Conservation (phyloP, 1,140 invertebrate species). For the Zaprionus capensis region DNA sequence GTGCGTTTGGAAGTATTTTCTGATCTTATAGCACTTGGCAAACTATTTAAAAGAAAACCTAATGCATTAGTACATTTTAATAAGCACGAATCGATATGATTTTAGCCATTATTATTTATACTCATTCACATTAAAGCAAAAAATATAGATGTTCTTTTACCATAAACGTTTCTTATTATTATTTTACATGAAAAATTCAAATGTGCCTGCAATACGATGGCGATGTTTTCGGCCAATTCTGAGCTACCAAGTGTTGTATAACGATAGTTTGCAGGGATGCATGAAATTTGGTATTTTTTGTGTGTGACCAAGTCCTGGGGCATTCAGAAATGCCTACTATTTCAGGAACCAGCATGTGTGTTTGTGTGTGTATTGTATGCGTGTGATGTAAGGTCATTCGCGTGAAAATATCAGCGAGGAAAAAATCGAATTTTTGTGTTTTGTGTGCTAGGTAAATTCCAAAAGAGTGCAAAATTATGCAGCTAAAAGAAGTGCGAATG, state of each 20-base stretch:
- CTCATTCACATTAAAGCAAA: background rate
- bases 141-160: background rate
- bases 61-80: too few relatives aligned
- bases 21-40: background rate
- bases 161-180: background rate
- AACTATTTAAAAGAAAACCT: background rate
- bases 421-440: constrained; percentile 83
- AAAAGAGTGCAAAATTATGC: constrained; percentile 60
- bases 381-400: constrained; percentile 79
- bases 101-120: too few relatives aligned
- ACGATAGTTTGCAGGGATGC: background rate
- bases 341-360: constrained; percentile 29
- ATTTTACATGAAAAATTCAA: background rate
- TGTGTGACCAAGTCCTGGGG: constrained; percentile 22
- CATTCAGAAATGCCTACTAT: constrained; percentile 18
- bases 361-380: constrained; percentile 70
- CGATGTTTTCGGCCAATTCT: background rate
- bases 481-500: constrained; percentile 44
- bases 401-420: constrained; percentile 77
- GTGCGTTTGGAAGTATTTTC: too few relatives aligned
- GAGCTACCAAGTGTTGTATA: constrained; percentile 13
- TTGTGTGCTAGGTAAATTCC: constrained; percentile 80
- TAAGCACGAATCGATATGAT: too few relatives aligned
- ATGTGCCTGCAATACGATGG: background rate
- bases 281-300: constrained; percentile 37